phyloP scores from a whole-genome alignment of 2,888 invertebrate genomes.

The Agapostemon virescens region DNA sequence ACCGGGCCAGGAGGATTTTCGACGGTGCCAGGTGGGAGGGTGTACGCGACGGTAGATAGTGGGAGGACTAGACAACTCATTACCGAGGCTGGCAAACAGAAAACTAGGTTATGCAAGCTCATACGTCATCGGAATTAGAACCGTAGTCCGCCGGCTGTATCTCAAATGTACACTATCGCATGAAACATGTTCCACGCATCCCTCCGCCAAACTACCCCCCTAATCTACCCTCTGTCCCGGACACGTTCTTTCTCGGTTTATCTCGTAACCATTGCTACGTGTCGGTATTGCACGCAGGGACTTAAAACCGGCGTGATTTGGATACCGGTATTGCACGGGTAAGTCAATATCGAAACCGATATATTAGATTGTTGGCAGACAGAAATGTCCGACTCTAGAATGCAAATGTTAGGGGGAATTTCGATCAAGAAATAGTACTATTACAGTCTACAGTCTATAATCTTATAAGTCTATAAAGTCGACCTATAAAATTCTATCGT shows the following conservation, averaged over 20 bases:
- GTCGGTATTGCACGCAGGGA: background rate
- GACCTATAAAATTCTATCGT: no score
- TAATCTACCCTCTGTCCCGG: constrained; percentile 1
- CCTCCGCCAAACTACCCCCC: background rate
- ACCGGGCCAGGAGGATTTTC: constrained; percentile 24
- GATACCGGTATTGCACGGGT: background rate
- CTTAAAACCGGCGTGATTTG: background rate
- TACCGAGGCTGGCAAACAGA: constrained; percentile 76
- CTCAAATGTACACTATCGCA: constrained; percentile 76
- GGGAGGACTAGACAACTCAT: constrained; percentile 76
- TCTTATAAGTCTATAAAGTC: no score
- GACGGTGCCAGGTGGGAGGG: constrained; percentile 62
- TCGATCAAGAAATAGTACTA: no score
- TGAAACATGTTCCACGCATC: constrained; percentile 65
- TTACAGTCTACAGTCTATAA: no score
- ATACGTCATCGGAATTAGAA: constrained; percentile 79
- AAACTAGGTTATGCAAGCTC: constrained; percentile 78
- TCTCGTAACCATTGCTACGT: background rate
- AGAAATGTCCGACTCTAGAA: no score
- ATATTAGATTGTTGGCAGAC: no score
- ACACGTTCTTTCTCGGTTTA: background rate
- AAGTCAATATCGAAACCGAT: background rate
- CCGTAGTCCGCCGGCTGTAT: constrained; percentile 75
- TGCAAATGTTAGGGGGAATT: no score
- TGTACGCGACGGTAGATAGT: constrained; percentile 25